Evolutionary conservation across 2,888 invertebrate species (phyloP).

Genomic region (Crematogaster levior): DNA sequence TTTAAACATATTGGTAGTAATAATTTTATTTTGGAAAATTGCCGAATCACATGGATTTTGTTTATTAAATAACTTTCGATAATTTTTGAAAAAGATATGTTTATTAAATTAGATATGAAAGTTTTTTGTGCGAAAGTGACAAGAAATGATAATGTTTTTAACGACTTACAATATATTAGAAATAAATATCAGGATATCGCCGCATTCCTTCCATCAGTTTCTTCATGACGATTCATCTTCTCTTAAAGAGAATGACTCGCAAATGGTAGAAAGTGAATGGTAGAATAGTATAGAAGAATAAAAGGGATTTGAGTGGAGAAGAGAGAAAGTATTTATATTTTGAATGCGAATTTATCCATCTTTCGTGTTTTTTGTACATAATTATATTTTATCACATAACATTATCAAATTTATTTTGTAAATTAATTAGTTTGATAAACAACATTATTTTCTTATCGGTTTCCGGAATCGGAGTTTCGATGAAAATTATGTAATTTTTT

Average conservation of each 20-base stretch:
- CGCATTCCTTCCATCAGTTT: conserved; percentile 3
- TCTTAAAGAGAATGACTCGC: conserved; percentile 29
- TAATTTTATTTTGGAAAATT: not conserved
- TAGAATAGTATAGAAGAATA: not conserved
- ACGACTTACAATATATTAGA: conserved; percentile 4
- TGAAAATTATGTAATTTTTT: not conserved
- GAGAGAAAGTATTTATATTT: not conserved
- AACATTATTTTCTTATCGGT: not conserved
- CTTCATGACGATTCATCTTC: conserved; percentile 29
- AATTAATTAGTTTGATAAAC: not conserved
- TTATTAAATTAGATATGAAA: not conserved
- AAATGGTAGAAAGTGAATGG: conserved; percentile 30
- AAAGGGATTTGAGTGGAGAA: conserved; percentile 8
- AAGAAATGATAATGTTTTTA: conserved; percentile 16
- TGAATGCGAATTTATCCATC: not conserved
- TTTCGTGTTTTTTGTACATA: not conserved
- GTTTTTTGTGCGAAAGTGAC: not conserved
- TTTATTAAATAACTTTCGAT: not conserved
- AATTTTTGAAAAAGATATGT: not conserved
- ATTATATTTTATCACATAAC: not conserved
- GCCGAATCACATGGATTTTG: not conserved
- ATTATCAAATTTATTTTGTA: not conserved
- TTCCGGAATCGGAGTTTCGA: not conserved
- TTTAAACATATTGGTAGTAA: not conserved
- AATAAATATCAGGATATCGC: conserved; percentile 15